Conservation (phyloP, 2,113 vertebrate genomes). For the Micromys minutus region DNA sequence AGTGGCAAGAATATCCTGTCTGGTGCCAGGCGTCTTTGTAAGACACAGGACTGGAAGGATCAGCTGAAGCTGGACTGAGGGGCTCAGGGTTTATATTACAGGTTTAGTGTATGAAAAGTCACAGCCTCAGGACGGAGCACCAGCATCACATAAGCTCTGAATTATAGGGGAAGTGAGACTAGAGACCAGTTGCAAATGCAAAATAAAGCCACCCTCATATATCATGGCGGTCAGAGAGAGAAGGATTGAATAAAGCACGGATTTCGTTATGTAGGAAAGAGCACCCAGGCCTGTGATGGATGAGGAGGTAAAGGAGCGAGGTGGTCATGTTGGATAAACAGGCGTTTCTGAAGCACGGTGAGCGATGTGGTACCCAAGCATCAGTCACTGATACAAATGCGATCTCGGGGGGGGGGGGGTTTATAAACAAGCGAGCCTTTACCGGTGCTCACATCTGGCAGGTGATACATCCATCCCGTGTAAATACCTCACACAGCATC, state of each 20-base stretch:
- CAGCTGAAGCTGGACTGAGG: not conserved
- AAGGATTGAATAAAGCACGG: constrained; percentile 62
- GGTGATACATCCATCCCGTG: constrained; percentile 71
- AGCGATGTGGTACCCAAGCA: constrained; percentile 56
- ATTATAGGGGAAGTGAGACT: not conserved
- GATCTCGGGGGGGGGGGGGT: constrained; percentile 60
- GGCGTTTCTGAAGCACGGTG: constrained; percentile 62
- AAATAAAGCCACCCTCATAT: constrained; percentile 52
- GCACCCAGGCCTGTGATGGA: constrained; percentile 64
- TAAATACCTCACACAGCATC: constrained; percentile 74
- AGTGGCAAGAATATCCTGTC: not conserved
- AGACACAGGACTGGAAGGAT: not conserved
- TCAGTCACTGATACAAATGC: constrained; percentile 78
- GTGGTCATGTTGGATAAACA: constrained; percentile 61
- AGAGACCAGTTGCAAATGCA: constrained; percentile 43
- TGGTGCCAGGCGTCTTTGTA: not conserved
- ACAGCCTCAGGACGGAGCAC: not conserved
- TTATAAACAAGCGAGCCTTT: constrained; percentile 72
- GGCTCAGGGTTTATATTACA: not conserved
- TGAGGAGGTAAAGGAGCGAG: constrained; percentile 58
- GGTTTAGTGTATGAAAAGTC: not conserved
- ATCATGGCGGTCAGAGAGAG: constrained; percentile 67
- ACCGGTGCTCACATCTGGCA: constrained; percentile 68
- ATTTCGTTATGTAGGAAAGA: constrained; percentile 60
- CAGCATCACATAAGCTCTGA: not conserved